These are phyloP conservation scores for Umimayanthus kanabou DNA, from an alignment of 92 coral and sea anemone genomes.

Conservation along the genomic window DNA sequence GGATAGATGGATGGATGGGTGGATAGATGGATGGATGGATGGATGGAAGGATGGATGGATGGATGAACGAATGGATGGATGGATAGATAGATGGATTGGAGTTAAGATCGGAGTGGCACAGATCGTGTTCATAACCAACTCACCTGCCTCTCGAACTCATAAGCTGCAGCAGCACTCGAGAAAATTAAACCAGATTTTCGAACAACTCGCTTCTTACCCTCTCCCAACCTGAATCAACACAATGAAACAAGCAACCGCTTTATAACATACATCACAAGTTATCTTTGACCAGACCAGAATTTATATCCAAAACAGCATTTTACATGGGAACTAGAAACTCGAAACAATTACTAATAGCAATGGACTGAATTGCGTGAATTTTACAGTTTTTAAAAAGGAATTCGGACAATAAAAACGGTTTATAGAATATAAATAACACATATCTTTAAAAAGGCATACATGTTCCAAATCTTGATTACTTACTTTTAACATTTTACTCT, in stretches of 20 bases:
- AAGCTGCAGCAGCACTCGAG: conserved; percentile 76
- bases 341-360: too few species aligned
- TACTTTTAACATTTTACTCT: too few species aligned
- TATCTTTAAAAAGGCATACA: too few species aligned
- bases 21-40: too few species aligned
- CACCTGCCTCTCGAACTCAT: conserved; percentile 69
- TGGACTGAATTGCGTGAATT: too few species aligned
- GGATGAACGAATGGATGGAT: not conserved
- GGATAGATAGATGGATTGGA: not conserved
- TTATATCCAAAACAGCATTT: not conserved
- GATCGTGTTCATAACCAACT: not conserved
- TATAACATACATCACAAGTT: not conserved
- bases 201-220: conserved; percentile 70
- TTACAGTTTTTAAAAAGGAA: too few species aligned
- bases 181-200: conserved; percentile 82
- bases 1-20: too few species aligned
- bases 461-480: too few species aligned
- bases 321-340: not conserved
- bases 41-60: too few species aligned
- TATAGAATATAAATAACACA: too few species aligned
- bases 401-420: too few species aligned
- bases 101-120: not conserved
- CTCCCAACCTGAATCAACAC: conserved; percentile 65
- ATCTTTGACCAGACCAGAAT: not conserved
- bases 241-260: not conserved